Evolutionary conservation across 1,140 invertebrate species (phyloP).

Genomic region (Saccostrea echinata): DNA sequence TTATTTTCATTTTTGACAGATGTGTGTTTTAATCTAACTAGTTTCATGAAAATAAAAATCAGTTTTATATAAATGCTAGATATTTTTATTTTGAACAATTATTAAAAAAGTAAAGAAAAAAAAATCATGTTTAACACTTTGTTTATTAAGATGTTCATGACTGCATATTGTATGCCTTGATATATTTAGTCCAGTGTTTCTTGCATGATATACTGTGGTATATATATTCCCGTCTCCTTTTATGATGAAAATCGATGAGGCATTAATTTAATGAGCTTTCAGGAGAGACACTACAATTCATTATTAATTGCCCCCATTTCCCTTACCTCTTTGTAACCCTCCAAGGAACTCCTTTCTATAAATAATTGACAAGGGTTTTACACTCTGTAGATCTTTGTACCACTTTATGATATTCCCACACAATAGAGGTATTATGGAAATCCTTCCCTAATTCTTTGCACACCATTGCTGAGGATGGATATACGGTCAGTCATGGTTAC

Average conservation of each 20-base stretch:
- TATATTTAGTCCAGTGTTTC: too few relatives aligned
- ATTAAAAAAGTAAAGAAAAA: too few relatives aligned
- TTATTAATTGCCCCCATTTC: conserved; percentile 18
- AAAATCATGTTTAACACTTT: too few relatives aligned
- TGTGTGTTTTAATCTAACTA: too few relatives aligned
- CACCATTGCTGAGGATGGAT: not conserved
- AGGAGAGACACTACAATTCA: not conserved
- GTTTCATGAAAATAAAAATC: too few relatives aligned
- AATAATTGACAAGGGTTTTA: conserved; percentile 9
- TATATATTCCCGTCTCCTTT: not conserved
- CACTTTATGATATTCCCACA: conserved; percentile 6
- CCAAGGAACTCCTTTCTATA: not conserved
- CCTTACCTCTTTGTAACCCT: not conserved
- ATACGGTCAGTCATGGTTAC: not conserved
- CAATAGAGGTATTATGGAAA: conserved; percentile 17
- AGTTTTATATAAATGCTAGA: too few relatives aligned
- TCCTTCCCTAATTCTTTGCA: conserved; percentile 12
- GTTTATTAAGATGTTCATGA: too few relatives aligned
- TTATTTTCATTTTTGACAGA: too few relatives aligned
- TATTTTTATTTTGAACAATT: too few relatives aligned
- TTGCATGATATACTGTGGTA: too few relatives aligned
- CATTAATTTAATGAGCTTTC: conserved; percentile 29
- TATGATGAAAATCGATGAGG: conserved; percentile 22
- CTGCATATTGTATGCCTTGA: too few relatives aligned
- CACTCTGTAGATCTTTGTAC: not conserved